Evolutionary conservation across 2,113 vertebrate genomes (phyloP), one percentile per base, ranked within the genome.

Genomic region (Cephalopholis sonnerati): DNA sequence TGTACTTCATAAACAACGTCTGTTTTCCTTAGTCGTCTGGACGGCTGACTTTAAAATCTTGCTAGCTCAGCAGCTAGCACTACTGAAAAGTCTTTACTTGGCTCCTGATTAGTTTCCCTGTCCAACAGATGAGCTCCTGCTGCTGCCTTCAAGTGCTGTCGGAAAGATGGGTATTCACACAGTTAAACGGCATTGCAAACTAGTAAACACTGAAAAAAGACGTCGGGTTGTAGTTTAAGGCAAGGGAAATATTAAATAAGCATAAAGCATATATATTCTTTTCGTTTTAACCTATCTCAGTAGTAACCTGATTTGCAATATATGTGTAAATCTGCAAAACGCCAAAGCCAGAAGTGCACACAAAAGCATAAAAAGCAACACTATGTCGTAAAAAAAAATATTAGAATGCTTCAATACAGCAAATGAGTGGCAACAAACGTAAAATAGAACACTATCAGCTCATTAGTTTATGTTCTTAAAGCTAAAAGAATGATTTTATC

Each of bases 41-140:
- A 74, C 77, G 66, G 66, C 61, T 46, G 77, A 86, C 81, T 93
- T 77, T 73, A 9, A 13, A 63, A 24, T 72, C 66, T 81, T 16
- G 85, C 83, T 91, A 84, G 81, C 84, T 44, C n/a, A 3, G 50
- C 3, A 79, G 92, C 90, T 89, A 84, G 84, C 87, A 65, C 66
- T 46, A n/a, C 48, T 39, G 81, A 73, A 87, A 94, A 92, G 87
- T 91, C 87, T 92, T 88, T 54, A 89, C 86, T 90, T 91, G 79
- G 85, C 91, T 93, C 82, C 87, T 93, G 85, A 90, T 93, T 91
- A 94, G 93, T 94, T 93, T 91, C 87, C 88, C 90, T 63, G 82
- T 91, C 90, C 89, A 92, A 92, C 93, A 94, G 91, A 93, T 90
- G 91, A 94, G 93, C 92, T 87, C 77, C 86, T 70, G 79, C 18